Percentiles rank a stretch among this genome's conserved stretches.
Evolutionary conservation across 1,140 invertebrate genomes (phyloP).

Genomic region (Metopolophium dirhodum): DNA sequence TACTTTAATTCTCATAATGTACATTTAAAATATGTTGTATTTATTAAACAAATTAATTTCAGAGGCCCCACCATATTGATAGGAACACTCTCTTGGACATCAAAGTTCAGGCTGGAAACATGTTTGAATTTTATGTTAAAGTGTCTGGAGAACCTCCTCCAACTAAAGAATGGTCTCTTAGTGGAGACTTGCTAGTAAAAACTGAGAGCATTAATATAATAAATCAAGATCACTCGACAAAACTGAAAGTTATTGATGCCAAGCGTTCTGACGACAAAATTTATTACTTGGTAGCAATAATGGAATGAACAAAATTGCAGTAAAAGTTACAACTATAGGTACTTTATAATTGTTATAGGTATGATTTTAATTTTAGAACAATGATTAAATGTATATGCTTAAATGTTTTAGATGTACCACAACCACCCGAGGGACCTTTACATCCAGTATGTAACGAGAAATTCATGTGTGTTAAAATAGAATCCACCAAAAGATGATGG

Average conservation of each 20-base stretch:
- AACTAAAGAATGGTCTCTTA: constrained; percentile 88
- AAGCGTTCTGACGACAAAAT: constrained; percentile 87
- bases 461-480: constrained; percentile 82
- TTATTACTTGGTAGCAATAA: constrained; percentile 88
- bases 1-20: neutral
- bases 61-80: constrained; percentile 92
- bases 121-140: constrained; percentile 92
- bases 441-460: constrained; percentile 84
- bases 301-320: constrained; percentile 84
- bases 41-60: constrained; percentile 61
- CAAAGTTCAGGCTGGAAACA: constrained; percentile 88
- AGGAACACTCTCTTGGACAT: constrained; percentile 91
- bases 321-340: constrained; percentile 87
- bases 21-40: neutral
- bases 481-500: constrained; percentile 90
- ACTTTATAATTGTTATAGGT: constrained; percentile 56
- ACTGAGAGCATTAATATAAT: constrained; percentile 79
- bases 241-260: constrained; percentile 85
- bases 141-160: constrained; percentile 94
- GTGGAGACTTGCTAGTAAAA: constrained; percentile 79
- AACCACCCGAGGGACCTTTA: constrained; percentile 87
- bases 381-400: constrained; percentile 26
- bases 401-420: constrained; percentile 72
- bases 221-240: constrained; percentile 87
- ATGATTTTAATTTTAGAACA: neutral